phyloP scores from a whole-genome alignment of 2,797 vertebrate genomes.

The Myiotriccus ornatus region DNA sequence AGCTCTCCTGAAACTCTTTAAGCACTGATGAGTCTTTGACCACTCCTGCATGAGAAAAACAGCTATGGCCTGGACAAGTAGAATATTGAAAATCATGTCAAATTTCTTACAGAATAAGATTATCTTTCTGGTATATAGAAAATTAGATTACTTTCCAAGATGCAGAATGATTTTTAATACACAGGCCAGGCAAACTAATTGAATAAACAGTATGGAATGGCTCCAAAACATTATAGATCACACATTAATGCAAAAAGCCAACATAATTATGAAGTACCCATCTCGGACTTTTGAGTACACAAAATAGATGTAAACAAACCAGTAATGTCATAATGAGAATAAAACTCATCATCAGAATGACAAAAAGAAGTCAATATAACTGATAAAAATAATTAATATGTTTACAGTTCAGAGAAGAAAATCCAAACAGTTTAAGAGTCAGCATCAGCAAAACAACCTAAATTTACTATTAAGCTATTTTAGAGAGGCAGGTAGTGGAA shows the following conservation, averaged over 20 bases:
- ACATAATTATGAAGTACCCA: conserved; percentile 4
- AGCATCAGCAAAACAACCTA: neutral
- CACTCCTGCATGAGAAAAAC: neutral
- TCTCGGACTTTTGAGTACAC: neutral
- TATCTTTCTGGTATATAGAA: conserved; percentile 20
- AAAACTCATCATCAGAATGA: neutral
- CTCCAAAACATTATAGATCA: conserved; percentile 45
- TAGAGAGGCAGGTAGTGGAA: neutral
- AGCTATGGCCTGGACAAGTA: neutral
- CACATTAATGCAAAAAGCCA: neutral
- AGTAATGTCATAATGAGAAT: neutral
- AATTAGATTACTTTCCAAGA: conserved; percentile 39
- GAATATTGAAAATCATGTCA: conserved; percentile 5
- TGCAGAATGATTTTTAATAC: conserved; percentile 19
- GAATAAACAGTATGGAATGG: conserved; percentile 13
- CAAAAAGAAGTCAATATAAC: neutral
- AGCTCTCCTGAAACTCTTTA: neutral
- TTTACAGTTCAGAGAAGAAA: neutral
- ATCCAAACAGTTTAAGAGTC: neutral
- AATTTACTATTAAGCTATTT: neutral
- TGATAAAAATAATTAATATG: neutral
- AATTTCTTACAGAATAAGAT: conserved; percentile 13
- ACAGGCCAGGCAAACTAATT: conserved; percentile 18
- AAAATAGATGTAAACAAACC: neutral
- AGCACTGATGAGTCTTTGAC: neutral